phyloP scores from a whole-genome alignment of 2,797 vertebrate genomes.

The Danio tinwini region DNA sequence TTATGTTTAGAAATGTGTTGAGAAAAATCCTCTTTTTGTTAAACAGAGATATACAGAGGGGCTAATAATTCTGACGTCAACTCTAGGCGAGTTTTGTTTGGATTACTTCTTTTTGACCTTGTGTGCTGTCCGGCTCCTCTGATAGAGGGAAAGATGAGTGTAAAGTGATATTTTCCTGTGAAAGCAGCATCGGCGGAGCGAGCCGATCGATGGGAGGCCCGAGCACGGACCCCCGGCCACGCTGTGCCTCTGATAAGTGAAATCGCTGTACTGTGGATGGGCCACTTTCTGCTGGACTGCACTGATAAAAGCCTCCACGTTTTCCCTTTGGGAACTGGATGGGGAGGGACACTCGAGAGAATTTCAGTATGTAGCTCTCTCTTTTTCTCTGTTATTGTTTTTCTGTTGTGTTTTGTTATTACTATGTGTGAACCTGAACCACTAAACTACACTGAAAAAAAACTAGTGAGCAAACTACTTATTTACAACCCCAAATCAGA shows the following conservation, averaged over 20 bases:
- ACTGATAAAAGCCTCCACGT: constrained; percentile 69
- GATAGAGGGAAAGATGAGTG: constrained; percentile 52
- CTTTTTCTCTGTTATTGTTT: neutral
- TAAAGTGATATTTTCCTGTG: constrained; percentile 51
- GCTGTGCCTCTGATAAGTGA: constrained; percentile 70
- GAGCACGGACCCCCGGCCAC: constrained; percentile 56
- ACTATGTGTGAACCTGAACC: neutral
- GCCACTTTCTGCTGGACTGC: constrained; percentile 66
- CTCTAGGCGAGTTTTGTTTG: constrained; percentile 50
- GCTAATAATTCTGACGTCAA: too few relatives aligned
- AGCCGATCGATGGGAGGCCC: constrained; percentile 65
- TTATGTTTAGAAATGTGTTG: too few relatives aligned
- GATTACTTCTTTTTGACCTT: constrained; percentile 49
- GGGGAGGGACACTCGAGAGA: neutral
- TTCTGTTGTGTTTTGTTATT: neutral
- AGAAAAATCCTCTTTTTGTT: too few relatives aligned
- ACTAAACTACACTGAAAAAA: too few relatives aligned
- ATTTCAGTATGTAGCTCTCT: neutral
- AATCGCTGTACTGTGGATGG: constrained; percentile 67
- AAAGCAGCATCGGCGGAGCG: constrained; percentile 51
- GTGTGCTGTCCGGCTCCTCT: constrained; percentile 42
- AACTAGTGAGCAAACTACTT: too few relatives aligned
- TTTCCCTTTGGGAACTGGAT: neutral
- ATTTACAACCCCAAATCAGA: too few relatives aligned
- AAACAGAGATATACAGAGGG: too few relatives aligned